Evolutionary conservation across 2,888 invertebrate species (phyloP), one percentile per base, ranked within the genome.

Genomic region (Aphrophora alni): DNA sequence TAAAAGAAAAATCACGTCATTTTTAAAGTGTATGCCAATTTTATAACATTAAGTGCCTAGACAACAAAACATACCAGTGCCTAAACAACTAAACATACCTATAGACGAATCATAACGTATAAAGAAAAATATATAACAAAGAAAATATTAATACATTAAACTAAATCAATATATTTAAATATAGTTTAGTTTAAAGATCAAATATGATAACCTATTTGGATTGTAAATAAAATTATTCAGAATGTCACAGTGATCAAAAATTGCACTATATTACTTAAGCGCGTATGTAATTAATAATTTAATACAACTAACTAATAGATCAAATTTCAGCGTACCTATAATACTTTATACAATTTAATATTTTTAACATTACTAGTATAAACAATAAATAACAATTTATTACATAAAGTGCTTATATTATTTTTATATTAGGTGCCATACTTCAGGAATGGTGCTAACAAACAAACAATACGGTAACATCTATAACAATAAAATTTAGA

Each of bases 301-400:
- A 44, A 14, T 17, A 44, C 44, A 17, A 44, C 12, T 14, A 44
- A 44, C 12, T 33, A 33, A 33, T 5, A 33, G 33, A 33, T 33
- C 3, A 44, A 14, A 14, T 44, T 2, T 8, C 44, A 21, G 59
- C 21, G 21, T 59, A 2, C 21, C 59, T 59, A 59, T 59, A 59
- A 59, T 59, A 59, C 59, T 59, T 59, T 59, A 12, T 59, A 59
- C 59, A 59, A 59, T 59, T 59, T 59, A 59, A n/a, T 59, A 59
- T 21, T 44, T 44, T 59, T 59, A 59, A 59, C 59, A 59, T 4
- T 59, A 5, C n/a, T 59, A 21, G 21, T 21, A 59, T 12, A 44
- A 59, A n/a, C 59, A 59, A 59, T 59, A 59, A 59, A 59, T 59
- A 59, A 59, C 21, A 59, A 21, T 44, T 44, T 14, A 44, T 17